Percentiles rank a stretch among this genome's conserved stretches.
phyloP scores from a whole-genome alignment of 1,140 invertebrate genomes.

The Pseudachorutes palmiensis region DNA sequence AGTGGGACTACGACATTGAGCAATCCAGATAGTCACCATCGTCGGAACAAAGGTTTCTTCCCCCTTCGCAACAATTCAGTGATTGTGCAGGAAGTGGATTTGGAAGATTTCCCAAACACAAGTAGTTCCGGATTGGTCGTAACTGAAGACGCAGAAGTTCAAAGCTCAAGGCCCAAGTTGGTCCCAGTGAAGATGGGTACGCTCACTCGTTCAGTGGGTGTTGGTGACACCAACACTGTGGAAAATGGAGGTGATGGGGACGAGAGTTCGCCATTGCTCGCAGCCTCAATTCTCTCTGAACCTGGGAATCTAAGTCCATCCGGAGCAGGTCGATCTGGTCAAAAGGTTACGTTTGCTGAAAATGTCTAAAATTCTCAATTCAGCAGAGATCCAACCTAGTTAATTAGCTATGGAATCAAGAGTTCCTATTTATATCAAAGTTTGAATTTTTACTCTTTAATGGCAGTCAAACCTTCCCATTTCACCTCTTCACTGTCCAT shows the following conservation, averaged over 20 bases:
- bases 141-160: constrained; percentile 23
- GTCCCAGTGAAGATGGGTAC: constrained; percentile 34
- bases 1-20: not conserved
- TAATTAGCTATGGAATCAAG: no score
- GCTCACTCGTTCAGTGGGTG: constrained; percentile 33
- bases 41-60: not conserved
- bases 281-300: not conserved
- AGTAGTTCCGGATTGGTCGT: not conserved
- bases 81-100: constrained; percentile 34
- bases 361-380: no score
- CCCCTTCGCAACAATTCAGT: constrained; percentile 14
- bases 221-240: constrained; percentile 14
- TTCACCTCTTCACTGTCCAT: no score
- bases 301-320: no score
- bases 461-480: no score
- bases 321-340: not conserved
- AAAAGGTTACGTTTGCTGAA: constrained; percentile 26
- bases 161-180: constrained; percentile 23
- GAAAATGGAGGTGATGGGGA: not conserved
- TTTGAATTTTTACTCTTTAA: no score
- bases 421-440: no score
- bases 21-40: constrained; percentile 5
- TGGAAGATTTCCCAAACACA: not conserved
- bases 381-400: no score
- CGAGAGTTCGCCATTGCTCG: not conserved